Conservation (phyloP, 2,797 vertebrate genomes). For the Caiman crocodilus region DNA sequence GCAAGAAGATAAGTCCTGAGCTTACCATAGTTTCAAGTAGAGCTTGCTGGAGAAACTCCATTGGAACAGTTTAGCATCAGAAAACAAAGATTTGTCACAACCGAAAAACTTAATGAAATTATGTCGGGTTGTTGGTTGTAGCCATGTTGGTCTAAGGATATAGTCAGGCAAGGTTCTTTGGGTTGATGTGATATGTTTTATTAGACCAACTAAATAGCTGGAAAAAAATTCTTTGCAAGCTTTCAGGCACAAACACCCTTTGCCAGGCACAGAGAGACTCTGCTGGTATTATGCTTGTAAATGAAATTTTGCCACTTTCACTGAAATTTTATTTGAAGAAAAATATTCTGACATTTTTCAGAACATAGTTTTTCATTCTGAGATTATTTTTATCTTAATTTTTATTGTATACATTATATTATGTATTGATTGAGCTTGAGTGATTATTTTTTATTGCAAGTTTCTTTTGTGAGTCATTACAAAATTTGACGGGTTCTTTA, state of each 20-base stretch:
- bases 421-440: slow-evolving; percentile 43
- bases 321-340: background rate
- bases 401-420: background rate
- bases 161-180: too few relatives aligned
- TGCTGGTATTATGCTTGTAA: too few relatives aligned
- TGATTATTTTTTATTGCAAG: slow-evolving; percentile 65
- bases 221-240: too few relatives aligned
- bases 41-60: background rate
- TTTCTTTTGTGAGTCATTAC: slow-evolving; percentile 73
- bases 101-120: background rate
- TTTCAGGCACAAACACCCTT: too few relatives aligned
- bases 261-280: too few relatives aligned
- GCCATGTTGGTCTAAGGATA: too few relatives aligned
- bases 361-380: background rate
- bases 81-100: slow-evolving; percentile 34
- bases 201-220: too few relatives aligned
- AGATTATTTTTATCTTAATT: too few relatives aligned
- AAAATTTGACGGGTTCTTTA: slow-evolving; percentile 74
- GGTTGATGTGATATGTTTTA: too few relatives aligned
- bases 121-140: too few relatives aligned
- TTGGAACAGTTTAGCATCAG: slow-evolving; percentile 30
- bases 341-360: background rate
- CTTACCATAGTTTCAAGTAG: slow-evolving; percentile 46
- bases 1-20: background rate
- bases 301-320: slow-evolving; percentile 14